A percentile compares a stretch with the other conserved stretches of the same genome.
Conservation (phyloP, 37 sponge, comb jelly and placozoan species). For the Aplysina aerophoba region DNA sequence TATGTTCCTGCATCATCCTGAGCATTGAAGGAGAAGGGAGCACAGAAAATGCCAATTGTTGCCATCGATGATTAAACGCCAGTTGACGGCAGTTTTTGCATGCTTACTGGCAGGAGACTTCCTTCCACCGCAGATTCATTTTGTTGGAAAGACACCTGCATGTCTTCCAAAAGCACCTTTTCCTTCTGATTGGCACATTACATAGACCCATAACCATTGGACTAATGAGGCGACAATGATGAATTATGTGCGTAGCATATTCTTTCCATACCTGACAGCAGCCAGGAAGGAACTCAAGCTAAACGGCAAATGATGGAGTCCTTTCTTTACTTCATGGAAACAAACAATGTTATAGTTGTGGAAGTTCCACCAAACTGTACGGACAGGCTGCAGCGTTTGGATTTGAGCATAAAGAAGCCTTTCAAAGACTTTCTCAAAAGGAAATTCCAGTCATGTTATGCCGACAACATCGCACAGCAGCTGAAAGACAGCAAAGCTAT, state of each 20-base stretch:
- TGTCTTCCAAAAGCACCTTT: conserved; percentile 13
- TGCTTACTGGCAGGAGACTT: conserved; percentile 19
- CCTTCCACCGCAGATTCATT: conserved; percentile 20
- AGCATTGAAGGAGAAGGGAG: conserved; percentile 11
- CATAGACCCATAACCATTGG: conserved; percentile 39
- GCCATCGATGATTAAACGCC: conserved; percentile 17
- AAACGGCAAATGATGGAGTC: conserved; percentile 3
- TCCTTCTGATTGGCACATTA: conserved; percentile 27
- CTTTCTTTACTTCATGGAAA: conserved; percentile 10
- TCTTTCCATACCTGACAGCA: conserved; percentile 4
- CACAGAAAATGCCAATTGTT: conserved; percentile 10
- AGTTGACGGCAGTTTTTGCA: conserved; percentile 22
- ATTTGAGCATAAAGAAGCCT: conserved; percentile 21
- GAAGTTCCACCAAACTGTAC: conserved; percentile 22
- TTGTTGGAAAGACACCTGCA: conserved; percentile 5
- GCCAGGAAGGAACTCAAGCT: neutral
- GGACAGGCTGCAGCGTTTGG: conserved; percentile 29
- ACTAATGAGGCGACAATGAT: conserved; percentile 30
- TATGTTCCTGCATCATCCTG: conserved; percentile 20
- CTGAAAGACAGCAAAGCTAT: neutral
- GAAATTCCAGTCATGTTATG: conserved; percentile 35
- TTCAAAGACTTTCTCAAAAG: conserved; percentile 9
- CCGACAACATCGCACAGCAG: conserved; percentile 21
- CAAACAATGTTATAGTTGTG: conserved; percentile 3
- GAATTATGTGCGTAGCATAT: conserved; percentile 15